Base-by-base conservation (phyloP, 2,888 invertebrate genomes). In the Acleris sparsana region DNA sequence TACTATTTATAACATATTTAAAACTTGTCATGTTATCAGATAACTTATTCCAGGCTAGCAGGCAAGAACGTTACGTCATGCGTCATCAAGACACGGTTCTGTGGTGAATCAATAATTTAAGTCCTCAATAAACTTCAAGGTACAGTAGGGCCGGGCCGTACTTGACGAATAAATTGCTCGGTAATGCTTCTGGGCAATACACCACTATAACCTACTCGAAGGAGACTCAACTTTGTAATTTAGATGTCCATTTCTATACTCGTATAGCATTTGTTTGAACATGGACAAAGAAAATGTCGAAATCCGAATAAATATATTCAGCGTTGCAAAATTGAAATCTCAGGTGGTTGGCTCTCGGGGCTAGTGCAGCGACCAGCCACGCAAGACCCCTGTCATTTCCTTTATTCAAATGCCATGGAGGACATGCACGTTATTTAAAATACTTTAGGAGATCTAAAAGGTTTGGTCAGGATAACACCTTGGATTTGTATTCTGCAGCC, bases 291-390 rank as follows among this genome's bases (percentile, higher is more conserved):
- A 67, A 66, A 61, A 80, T 74, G 77, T 77, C 78, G 80, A 83
- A 84, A 87, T 84, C 84, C 77, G 84, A 85, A 88, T 86, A 89
- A 88, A 89, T 88, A 87, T 88, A 89, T 88, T 85, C 87, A 83
- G 81, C 84, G 84, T 81, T 82, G 83, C 84, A 80, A 90, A 88
- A 91, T 90, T 91, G 88, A 89, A 91, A 90, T 90, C 89, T 89
- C 91, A 90, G 89, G 89, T 90, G 90, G 87, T 83, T 84, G 82
- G 73, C 75, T 67, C 25, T 77, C 79, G 75, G 77, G 80, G 73
- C 79, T 78, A 73, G 70, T 74, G 70, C 70, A 67, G 64, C 67
- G 70, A 70, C 87, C 85, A 81, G 69, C 63, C 7, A 78, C 52
- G 48, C 39, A 44, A 75, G 87, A 80, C 69, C 86, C 73, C 68